Evolutionary conservation across 2,797 vertebrate species (phyloP).

Genomic region (Gobionotothen gibberifrons): DNA sequence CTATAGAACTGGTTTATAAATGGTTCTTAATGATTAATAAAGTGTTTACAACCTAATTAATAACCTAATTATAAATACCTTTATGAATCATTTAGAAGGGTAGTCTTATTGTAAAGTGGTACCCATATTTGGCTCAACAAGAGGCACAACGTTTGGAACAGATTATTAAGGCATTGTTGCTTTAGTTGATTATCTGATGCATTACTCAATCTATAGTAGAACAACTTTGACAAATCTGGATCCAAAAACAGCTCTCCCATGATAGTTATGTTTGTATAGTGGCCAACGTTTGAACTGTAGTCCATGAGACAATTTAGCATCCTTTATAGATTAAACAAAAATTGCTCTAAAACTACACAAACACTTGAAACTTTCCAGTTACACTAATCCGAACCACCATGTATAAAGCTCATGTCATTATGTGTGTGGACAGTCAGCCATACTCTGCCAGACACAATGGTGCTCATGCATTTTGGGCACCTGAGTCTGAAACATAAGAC

Average conservation of each 20-base stretch:
- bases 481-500: constrained; percentile 5
- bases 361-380: not conserved
- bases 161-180: not conserved
- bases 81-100: too few species aligned
- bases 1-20: too few species aligned
- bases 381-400: constrained; percentile 1
- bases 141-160: too few species aligned
- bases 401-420: not conserved
- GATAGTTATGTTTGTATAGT: not conserved
- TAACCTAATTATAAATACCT: too few species aligned
- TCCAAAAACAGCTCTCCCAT: not conserved
- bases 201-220: not conserved
- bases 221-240: too few species aligned
- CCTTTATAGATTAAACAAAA: not conserved
- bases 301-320: not conserved
- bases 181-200: not conserved
- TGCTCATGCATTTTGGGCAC: not conserved
- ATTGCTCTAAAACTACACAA: too few species aligned
- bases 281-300: not conserved
- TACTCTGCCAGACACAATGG: not conserved
- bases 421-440: not conserved
- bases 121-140: too few species aligned
- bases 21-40: too few species aligned
- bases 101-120: too few species aligned
- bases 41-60: too few species aligned